Evolutionary conservation across 2,113 vertebrate species (phyloP).

Genomic region (Mola mola): DNA sequence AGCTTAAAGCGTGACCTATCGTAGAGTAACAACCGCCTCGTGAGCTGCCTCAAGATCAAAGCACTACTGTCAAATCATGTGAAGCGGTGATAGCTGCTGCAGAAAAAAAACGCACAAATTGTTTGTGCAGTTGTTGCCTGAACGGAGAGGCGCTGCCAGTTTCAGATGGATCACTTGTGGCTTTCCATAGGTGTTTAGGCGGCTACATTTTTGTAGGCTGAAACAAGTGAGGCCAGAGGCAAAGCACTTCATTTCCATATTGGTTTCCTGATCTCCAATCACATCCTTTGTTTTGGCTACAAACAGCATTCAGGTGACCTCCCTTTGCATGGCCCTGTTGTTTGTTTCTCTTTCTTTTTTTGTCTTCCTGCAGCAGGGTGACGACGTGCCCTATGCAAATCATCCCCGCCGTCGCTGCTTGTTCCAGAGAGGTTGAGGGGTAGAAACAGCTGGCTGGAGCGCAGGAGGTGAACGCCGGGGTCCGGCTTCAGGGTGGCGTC

Average conservation of each 20-base stretch:
- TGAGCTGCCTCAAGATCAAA: constrained; percentile 49
- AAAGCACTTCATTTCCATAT: constrained; percentile 71
- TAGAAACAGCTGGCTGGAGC: constrained; percentile 44
- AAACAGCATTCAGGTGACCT: constrained; percentile 51
- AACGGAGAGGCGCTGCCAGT: not conserved
- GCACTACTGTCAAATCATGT: constrained; percentile 4
- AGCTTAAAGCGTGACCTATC: too few relatives aligned
- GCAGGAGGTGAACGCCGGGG: constrained; percentile 1
- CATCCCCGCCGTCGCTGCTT: too few relatives aligned
- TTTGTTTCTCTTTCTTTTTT: too few relatives aligned
- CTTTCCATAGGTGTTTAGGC: constrained; percentile 46
- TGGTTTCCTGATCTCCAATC: constrained; percentile 64
- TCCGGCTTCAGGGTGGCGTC: constrained; percentile 50
- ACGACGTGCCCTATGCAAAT: constrained; percentile 59
- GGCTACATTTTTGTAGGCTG: constrained; percentile 41
- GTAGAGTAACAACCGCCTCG: too few relatives aligned
- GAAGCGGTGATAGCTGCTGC: constrained; percentile 2
- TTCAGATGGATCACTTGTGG: constrained; percentile 39
- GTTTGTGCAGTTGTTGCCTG: too few relatives aligned
- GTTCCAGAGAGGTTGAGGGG: not conserved
- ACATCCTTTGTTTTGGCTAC: constrained; percentile 55
- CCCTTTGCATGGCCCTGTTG: constrained; percentile 64
- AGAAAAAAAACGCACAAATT: not conserved
- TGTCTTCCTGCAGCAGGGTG: not conserved
- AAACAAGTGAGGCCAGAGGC: constrained; percentile 65